Conservation (phyloP, 2,797 vertebrate genomes). For the Oreochromis mossambicus region DNA sequence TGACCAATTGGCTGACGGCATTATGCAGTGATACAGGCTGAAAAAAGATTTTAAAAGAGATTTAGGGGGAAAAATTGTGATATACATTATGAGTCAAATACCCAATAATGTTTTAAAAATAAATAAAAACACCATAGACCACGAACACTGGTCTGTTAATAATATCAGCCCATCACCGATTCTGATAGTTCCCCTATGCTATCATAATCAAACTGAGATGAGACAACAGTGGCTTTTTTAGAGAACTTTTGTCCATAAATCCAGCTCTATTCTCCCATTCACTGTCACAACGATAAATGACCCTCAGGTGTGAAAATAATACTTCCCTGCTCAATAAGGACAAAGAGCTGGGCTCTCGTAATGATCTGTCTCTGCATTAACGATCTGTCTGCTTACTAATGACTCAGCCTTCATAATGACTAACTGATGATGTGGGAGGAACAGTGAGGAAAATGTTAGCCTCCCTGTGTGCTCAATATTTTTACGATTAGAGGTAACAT, state of each 20-base stretch:
- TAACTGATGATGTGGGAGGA: slow-evolving; percentile 64
- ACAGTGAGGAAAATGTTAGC: slow-evolving; percentile 37
- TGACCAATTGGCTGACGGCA: neutral
- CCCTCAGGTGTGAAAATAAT: slow-evolving; percentile 57
- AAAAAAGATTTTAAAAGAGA: neutral
- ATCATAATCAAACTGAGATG: neutral
- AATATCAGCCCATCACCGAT: neutral
- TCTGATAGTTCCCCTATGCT: neutral
- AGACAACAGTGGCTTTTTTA: neutral
- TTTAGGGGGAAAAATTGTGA: neutral
- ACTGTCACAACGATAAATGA: slow-evolving; percentile 40
- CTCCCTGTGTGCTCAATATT: slow-evolving; percentile 44
- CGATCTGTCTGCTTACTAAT: slow-evolving; percentile 56
- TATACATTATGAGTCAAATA: neutral
- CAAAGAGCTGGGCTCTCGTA: slow-evolving; percentile 51
- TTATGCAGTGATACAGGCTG: neutral
- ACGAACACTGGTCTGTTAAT: neutral
- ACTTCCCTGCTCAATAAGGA: slow-evolving; percentile 49
- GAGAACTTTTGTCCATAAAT: slow-evolving; percentile 1
- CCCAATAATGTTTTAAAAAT: neutral
- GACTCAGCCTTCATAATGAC: slow-evolving; percentile 61
- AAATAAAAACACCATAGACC: neutral
- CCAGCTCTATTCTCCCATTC: neutral
- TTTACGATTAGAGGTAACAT: slow-evolving; percentile 26
- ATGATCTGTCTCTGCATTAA: slow-evolving; percentile 56